Percentiles rank a stretch among this genome's conserved stretches.
These are phyloP conservation scores for Thamnaconus septentrionalis DNA, from an alignment of 2,113 vertebrate species.

Conservation along the genomic window DNA sequence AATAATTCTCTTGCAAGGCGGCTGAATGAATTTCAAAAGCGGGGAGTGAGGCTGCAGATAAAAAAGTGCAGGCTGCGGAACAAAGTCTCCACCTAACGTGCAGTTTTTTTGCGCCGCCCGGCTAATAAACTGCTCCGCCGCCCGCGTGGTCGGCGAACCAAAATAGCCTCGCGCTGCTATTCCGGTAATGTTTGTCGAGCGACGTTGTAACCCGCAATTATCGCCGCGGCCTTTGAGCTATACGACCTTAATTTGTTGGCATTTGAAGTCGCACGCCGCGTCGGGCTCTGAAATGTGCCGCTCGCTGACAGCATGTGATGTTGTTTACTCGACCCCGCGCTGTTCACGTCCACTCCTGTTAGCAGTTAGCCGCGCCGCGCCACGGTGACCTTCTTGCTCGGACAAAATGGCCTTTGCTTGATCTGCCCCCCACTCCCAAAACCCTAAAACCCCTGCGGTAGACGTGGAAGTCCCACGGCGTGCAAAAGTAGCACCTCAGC, in stretches of 20 bases:
- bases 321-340: slow-evolving; percentile 1
- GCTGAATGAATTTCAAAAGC: slow-evolving; percentile 67
- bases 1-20: slow-evolving; percentile 73
- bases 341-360: slow-evolving; percentile 32
- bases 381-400: slow-evolving; percentile 15
- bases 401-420: slow-evolving; percentile 4
- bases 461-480: slow-evolving; percentile 44
- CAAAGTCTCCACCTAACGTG: slow-evolving; percentile 47
- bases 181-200: slow-evolving; percentile 27
- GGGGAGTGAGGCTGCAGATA: slow-evolving; percentile 36
- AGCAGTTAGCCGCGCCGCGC: slow-evolving; percentile 20
- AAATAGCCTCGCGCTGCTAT: slow-evolving; percentile 25
- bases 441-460: not conserved
- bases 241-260: slow-evolving; percentile 50
- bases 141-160: not conserved
- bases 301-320: slow-evolving; percentile 1
- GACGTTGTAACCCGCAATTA: slow-evolving; percentile 12
- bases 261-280: slow-evolving; percentile 17
- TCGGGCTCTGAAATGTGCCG: too few species aligned
- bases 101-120: slow-evolving; percentile 36
- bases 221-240: too few species aligned
- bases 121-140: too few species aligned
- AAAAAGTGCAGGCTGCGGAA: slow-evolving; percentile 52
- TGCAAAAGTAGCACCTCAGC: slow-evolving; percentile 15
- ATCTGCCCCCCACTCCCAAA: slow-evolving; percentile 1